Percentiles rank a stretch among this genome's conserved stretches.
Evolutionary conservation across 2,113 vertebrate genomes (phyloP).

Genomic region (Octodon degus): DNA sequence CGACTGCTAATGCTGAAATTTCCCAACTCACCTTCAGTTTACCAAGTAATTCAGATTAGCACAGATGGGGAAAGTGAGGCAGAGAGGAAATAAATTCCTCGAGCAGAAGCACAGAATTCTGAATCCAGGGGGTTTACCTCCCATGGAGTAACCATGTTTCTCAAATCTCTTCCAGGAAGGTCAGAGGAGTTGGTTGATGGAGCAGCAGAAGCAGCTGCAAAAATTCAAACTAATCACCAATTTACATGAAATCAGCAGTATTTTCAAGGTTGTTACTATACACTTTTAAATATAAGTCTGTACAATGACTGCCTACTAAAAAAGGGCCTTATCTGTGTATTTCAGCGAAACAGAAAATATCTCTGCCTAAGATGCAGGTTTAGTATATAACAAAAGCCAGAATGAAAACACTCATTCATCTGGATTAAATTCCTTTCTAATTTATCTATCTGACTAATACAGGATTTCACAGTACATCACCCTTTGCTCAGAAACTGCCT

Average conservation of each 20-base stretch:
- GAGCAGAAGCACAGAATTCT: neutral
- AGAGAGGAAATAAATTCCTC: neutral
- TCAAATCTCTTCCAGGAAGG: neutral
- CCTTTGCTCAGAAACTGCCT: neutral
- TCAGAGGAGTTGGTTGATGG: neutral
- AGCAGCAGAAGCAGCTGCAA: neutral
- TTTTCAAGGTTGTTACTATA: neutral
- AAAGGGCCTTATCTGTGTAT: neutral
- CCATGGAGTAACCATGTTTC: neutral
- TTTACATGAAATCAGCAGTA: neutral
- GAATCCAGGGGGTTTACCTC: neutral
- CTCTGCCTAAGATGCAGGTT: neutral
- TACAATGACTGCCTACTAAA: neutral
- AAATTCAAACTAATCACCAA: neutral
- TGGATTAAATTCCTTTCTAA: neutral
- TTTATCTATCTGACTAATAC: neutral
- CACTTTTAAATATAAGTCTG: neutral
- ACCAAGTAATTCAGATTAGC: neutral
- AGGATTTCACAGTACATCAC: neutral
- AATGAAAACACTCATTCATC: neutral
- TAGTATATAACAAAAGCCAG: neutral
- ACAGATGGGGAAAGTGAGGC: neutral
- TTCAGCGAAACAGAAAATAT: neutral
- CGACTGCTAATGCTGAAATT: neutral
- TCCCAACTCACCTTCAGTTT: conserved; percentile 24